Evolutionary conservation across 2,888 invertebrate genomes (phyloP).

Genomic region (Ophraella communa): DNA sequence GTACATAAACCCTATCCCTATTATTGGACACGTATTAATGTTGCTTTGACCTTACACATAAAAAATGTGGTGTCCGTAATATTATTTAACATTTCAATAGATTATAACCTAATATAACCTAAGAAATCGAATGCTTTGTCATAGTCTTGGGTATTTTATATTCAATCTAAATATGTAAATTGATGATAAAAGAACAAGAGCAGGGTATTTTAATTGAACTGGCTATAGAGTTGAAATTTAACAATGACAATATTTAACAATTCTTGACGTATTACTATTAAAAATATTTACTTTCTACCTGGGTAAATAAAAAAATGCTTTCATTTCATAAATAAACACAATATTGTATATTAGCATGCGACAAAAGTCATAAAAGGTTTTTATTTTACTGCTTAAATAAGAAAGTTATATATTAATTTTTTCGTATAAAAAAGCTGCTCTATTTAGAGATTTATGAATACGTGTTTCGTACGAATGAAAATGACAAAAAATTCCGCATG

Average conservation of each 20-base stretch:
- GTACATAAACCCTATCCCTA: no score
- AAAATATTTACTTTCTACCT: not conserved
- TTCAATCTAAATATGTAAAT: constrained; percentile 24
- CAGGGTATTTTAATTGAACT: constrained; percentile 5
- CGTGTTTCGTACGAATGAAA: not conserved
- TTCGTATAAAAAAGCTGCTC: not conserved
- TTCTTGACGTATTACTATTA: no score
- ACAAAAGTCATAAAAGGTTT: not conserved
- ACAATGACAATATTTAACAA: no score
- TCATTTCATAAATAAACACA: not conserved
- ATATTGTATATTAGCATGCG: not conserved
- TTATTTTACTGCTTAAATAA: not conserved
- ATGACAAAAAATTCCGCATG: not conserved
- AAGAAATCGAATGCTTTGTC: constrained; percentile 18
- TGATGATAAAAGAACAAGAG: constrained; percentile 3
- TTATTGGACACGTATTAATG: no score
- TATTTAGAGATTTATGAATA: constrained; percentile 1
- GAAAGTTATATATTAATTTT: not conserved
- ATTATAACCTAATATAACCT: constrained; percentile 21
- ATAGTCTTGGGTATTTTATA: constrained; percentile 14
- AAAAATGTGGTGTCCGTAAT: constrained; percentile 5
- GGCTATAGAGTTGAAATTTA: no score
- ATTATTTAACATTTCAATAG: constrained; percentile 23
- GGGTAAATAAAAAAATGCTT: not conserved
- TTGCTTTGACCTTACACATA: no score